Base-by-base conservation (phyloP, 1,140 invertebrate species). In the Cecropterus lyciades region DNA sequence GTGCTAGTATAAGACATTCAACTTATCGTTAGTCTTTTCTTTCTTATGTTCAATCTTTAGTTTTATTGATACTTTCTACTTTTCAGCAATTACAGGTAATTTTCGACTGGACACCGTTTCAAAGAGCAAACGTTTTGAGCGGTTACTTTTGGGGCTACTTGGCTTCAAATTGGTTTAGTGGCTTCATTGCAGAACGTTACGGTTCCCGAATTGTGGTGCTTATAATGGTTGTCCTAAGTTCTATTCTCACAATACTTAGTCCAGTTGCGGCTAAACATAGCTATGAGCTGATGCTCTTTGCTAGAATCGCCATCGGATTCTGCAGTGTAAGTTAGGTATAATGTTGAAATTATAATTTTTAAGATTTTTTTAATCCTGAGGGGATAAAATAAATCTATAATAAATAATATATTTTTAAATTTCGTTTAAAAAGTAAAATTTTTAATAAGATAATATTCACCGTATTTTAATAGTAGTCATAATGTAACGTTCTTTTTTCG, bases 131-230 rank as follows among this genome's bases (percentile, higher is more conserved):
- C 11, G 27, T 70, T 6, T 46, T 70, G 10, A 46, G 56, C n/a
- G 46, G 56, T 15, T 60, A 70, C 46, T 70, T 70, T 8, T 70
- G 69, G 69, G 69, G 69, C 9, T 60, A 71, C 55, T 2, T 71
- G 40, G 24, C 63, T 3, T 60, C 59, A 7, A 64, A 48, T 11
- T 43, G 43, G 5, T 63, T 67, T 1, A 65, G 64, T 14, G 69
- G 69, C 15, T 43, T 52, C 24, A 24, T 70, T 42, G 52, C 65
- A 9, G 42, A 62, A 11, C 45, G 48, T 6, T 67, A 17, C 5
- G 65, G 69, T 27, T 9, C 69, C 5, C 52, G 65, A 0, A 6
- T 33, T 14, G 53, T 71, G 1, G 17, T 45, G 0, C 8, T 65
- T 15, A n/a, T 56, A 11, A 46, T 42, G 15, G 42, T 64, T 8